These are phyloP conservation scores for Protodeltote pygarga DNA, from an alignment of 2,888 invertebrate genomes.

Conservation along the genomic window DNA sequence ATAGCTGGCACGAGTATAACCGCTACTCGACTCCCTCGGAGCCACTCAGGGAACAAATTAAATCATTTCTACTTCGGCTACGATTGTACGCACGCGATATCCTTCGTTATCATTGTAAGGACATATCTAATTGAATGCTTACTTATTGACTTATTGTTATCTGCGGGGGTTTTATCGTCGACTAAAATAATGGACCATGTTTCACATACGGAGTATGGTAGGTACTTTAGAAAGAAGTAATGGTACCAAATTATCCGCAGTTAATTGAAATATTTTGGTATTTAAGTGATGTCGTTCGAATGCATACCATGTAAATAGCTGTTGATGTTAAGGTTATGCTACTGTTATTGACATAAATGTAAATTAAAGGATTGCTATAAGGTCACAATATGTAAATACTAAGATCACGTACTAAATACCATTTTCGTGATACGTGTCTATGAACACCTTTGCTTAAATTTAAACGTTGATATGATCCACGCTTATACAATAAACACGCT, in stretches of 20 bases:
- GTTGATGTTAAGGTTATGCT: slow-evolving; percentile 3
- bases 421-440: slow-evolving; percentile 27
- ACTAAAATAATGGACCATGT: no score
- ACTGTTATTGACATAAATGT: background rate
- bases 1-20: slow-evolving; percentile 47
- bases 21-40: slow-evolving; percentile 61
- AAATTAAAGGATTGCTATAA: no score
- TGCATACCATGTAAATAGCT: no score
- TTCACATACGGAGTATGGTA: no score
- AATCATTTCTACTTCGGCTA: slow-evolving; percentile 81
- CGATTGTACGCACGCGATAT: slow-evolving; percentile 77
- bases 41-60: slow-evolving; percentile 75
- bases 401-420: slow-evolving; percentile 12
- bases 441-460: slow-evolving; percentile 31
- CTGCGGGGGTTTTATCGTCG: background rate
- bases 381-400: background rate
- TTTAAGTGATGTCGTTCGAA: no score
- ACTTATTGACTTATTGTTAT: slow-evolving; percentile 18
- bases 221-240: no score
- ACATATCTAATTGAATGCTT: slow-evolving; percentile 41
- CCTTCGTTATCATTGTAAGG: slow-evolving; percentile 60
- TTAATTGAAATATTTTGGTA: no score
- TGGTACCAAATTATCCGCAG: no score
- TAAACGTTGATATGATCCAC: slow-evolving; percentile 59
- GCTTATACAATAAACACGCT: slow-evolving; percentile 47